Base-by-base conservation (phyloP, 2,797 vertebrate genomes). In the Rhinoraja longicauda region DNA sequence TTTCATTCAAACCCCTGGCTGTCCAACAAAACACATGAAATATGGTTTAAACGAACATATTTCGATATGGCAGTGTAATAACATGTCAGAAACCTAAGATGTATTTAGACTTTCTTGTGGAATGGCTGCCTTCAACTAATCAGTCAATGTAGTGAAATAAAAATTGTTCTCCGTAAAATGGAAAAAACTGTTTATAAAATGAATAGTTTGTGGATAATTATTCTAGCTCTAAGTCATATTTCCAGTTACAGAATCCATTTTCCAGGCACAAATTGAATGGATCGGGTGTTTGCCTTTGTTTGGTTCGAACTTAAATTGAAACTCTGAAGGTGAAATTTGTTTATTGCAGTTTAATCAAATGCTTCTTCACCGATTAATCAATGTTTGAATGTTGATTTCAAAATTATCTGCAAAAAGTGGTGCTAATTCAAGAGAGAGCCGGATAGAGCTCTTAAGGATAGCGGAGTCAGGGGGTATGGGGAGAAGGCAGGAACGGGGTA, bases 81-180 rank as follows among this genome's bases (percentile, higher is more conserved):
- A 92, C 90, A 92, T 92, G 90, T 92, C 90, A 92, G 72, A 75
- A 92, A n/a, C 7, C 90, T 75, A 17, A 53, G 72, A 92, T 92
- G 70, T 75, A 92, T 92, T 92, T 75, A 92, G 90, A 73, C 39
- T 92, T 92, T 53, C 90, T 13, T 45, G 39, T 70, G 1, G 90
- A 75, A 26, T 45, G 26, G 39, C 4, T 92, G 24, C 36, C 45
- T 92, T 73, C 67, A 24, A 72, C 53, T 92, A 92, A 92, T 92
- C 90, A 2, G 70, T 92, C 90, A 92, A 75, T 53, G 70, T 92
- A 75, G 70, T 17, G 26, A 57, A 73, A 75, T 92, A 92, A 92
- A 75, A 53, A 75, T 75, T 73, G 67, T 75, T 75, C 70, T n/a
- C 39, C 13, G 84, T 32, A 67, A 88, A 88, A 88, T 13, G 17